phyloP scores from a whole-genome alignment of 2,113 vertebrate species.

The Entelurus aequoreus region DNA sequence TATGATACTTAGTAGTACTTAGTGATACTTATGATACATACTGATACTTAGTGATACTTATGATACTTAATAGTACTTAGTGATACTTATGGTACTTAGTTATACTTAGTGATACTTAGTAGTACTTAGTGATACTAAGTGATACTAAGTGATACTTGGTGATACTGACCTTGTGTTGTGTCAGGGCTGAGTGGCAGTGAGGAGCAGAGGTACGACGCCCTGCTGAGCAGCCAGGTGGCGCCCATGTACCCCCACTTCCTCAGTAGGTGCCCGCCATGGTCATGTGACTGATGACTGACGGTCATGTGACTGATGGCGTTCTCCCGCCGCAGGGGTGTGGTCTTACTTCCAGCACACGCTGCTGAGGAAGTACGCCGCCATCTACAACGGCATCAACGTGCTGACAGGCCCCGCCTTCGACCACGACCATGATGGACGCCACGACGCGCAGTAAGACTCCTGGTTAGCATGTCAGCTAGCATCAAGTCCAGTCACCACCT shows the following conservation, averaged over 20 bases:
- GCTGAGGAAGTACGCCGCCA: conserved; percentile 56
- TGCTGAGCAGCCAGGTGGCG: conserved; percentile 84
- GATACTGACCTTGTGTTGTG: background rate
- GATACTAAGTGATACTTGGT: too few species aligned
- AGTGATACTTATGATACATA: too few species aligned
- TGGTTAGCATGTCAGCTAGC: background rate
- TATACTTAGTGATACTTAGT: too few species aligned
- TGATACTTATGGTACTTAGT: too few species aligned
- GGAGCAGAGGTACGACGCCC: conserved; percentile 76
- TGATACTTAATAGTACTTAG: too few species aligned
- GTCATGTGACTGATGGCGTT: too few species aligned
- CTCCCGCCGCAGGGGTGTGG: conserved; percentile 62
- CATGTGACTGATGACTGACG: too few species aligned
- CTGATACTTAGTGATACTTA: too few species aligned
- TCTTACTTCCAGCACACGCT: conserved; percentile 60
- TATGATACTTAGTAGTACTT: too few species aligned
- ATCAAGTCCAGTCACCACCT: background rate
- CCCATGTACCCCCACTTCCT: conserved; percentile 83
- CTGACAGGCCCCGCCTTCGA: conserved; percentile 69
- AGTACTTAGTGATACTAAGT: too few species aligned
- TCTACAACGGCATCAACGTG: conserved; percentile 65
- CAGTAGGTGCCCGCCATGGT: conserved; percentile 69
- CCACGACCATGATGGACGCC: conserved; percentile 65
- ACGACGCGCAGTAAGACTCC: conserved; percentile 61
- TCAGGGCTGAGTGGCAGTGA: conserved; percentile 69